Percentiles rank a stretch among this genome's conserved stretches.
Evolutionary conservation across 2,113 vertebrate genomes (phyloP).

Genomic region (Crypturellus undulatus): DNA sequence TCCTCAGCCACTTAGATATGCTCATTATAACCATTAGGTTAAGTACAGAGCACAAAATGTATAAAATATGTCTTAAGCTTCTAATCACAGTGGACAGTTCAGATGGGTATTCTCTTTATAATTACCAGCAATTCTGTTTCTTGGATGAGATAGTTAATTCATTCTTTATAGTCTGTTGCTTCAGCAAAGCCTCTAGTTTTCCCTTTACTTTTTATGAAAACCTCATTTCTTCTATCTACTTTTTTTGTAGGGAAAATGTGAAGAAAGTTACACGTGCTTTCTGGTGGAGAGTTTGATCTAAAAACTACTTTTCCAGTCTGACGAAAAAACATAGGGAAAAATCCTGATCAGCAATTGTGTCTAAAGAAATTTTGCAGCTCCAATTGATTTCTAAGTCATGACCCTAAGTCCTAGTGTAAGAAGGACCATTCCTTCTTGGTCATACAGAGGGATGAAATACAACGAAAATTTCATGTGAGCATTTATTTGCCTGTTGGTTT

Average conservation of each 20-base stretch:
- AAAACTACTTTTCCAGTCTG: background rate
- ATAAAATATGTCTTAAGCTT: background rate
- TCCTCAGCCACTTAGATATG: conserved; percentile 2
- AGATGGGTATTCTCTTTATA: background rate
- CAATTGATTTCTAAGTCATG: background rate
- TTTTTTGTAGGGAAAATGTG: background rate
- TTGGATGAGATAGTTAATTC: conserved; percentile 44
- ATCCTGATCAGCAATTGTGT: background rate
- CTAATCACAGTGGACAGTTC: conserved; percentile 13
- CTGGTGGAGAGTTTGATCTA: background rate
- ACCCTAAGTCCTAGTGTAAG: background rate
- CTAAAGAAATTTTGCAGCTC: background rate
- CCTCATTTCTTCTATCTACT: background rate
- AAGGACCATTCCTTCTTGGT: background rate
- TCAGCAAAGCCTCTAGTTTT: background rate
- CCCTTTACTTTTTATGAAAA: background rate
- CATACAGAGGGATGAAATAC: background rate
- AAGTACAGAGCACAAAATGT: conserved; percentile 38
- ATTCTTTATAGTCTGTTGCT: conserved; percentile 28
- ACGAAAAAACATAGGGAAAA: background rate
- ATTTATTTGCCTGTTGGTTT: background rate
- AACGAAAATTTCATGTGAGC: background rate
- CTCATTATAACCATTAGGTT: conserved; percentile 47
- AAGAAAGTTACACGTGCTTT: background rate
- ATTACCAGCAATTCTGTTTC: conserved; percentile 37